Evolutionary conservation across 92 coral and sea anemone genomes (phyloP).

Genomic region (Heteractis magnifica): DNA sequence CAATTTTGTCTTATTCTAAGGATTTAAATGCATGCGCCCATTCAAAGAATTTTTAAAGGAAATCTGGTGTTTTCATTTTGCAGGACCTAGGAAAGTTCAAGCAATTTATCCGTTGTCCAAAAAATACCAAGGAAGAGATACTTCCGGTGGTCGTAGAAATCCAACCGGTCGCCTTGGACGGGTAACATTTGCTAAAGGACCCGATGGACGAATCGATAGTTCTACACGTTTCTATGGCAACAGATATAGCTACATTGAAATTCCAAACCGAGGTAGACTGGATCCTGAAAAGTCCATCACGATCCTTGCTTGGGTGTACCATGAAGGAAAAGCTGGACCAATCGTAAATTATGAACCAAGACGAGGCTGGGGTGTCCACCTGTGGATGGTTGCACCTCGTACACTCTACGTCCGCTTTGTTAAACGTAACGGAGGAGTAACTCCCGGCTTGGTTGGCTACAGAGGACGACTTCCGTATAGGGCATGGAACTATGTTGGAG

Average conservation of each 20-base stretch:
- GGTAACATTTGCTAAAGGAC: slow-evolving; percentile 62
- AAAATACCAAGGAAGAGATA: slow-evolving; percentile 51
- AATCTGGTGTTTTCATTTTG: background rate
- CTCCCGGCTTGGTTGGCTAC: slow-evolving; percentile 45
- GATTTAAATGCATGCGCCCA: background rate
- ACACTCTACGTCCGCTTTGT: slow-evolving; percentile 62
- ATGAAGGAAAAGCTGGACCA: slow-evolving; percentile 64
- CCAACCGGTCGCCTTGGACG: slow-evolving; percentile 64
- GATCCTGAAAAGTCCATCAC: slow-evolving; percentile 61
- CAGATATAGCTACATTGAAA: slow-evolving; percentile 68
- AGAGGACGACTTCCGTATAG: slow-evolving; percentile 50
- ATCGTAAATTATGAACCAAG: slow-evolving; percentile 60
- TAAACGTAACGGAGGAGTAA: slow-evolving; percentile 55
- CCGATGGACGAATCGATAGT: slow-evolving; percentile 62
- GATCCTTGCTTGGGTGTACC: slow-evolving; percentile 71
- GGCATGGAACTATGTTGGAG: slow-evolving; percentile 71
- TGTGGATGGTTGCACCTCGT: slow-evolving; percentile 68
- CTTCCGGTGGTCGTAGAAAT: slow-evolving; percentile 34
- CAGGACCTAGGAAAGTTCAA: slow-evolving; percentile 46
- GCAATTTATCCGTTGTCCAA: slow-evolving; percentile 79
- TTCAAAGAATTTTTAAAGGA: background rate
- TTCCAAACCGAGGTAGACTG: slow-evolving; percentile 63
- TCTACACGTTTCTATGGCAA: slow-evolving; percentile 69
- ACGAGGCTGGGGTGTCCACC: slow-evolving; percentile 67
- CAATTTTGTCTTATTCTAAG: too few relatives aligned